Evolutionary conservation across 2,113 vertebrate genomes (phyloP).

Genomic region (Myotis brandtii): DNA sequence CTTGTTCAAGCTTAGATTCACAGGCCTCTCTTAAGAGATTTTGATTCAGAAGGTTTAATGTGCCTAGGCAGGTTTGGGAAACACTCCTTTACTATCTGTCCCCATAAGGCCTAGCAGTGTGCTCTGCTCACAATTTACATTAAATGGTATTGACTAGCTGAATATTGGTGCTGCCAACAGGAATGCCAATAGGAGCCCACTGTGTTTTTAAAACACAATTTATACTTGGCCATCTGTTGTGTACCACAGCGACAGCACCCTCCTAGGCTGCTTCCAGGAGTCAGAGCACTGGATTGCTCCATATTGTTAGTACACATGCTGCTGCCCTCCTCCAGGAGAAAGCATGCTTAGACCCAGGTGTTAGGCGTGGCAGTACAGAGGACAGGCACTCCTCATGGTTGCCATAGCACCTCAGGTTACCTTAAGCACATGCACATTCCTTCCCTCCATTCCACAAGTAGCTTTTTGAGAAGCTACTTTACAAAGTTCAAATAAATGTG

Average conservation of each 20-base stretch:
- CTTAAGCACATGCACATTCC: not conserved
- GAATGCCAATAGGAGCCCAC: conserved; percentile 51
- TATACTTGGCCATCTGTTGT: conserved; percentile 52
- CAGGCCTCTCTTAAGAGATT: not conserved
- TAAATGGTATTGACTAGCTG: not conserved
- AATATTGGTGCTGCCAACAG: conserved; percentile 11
- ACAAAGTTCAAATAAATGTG: not conserved
- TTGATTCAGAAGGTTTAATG: not conserved
- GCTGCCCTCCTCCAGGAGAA: not conserved
- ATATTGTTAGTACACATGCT: not conserved
- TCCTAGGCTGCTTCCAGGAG: conserved; percentile 8
- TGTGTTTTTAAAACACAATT: conserved; percentile 67
- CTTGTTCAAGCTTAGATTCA: not conserved
- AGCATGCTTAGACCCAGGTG: not conserved
- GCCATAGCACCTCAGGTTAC: not conserved
- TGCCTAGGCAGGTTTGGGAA: not conserved
- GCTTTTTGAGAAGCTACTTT: not conserved
- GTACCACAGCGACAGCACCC: not conserved
- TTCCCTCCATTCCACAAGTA: not conserved
- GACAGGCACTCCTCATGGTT: not conserved
- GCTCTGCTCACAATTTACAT: conserved; percentile 4
- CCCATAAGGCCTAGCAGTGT: not conserved
- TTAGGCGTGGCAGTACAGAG: not conserved
- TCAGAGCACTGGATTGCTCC: not conserved
- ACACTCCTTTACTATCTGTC: not conserved